Percentiles rank a stretch among this genome's conserved stretches.
These are phyloP conservation scores for Plutella xylostella DNA, from an alignment of 2,888 invertebrate genomes.

Conservation along the genomic window DNA sequence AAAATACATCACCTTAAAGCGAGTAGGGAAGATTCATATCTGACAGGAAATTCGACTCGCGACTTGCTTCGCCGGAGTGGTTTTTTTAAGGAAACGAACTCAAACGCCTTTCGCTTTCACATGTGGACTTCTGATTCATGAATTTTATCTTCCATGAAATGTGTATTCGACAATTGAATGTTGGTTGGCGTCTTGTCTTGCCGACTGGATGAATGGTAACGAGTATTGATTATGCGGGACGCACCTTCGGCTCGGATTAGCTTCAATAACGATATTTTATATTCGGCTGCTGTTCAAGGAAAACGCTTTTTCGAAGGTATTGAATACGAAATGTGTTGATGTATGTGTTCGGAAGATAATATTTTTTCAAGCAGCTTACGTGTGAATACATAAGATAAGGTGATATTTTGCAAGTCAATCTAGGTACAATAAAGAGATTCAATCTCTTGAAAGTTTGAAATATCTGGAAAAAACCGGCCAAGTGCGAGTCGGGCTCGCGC, in stretches of 20 bases:
- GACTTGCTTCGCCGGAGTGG: conserved; percentile 47
- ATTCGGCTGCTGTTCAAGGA: too few relatives aligned
- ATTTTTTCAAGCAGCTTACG: too few relatives aligned
- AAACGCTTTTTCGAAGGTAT: too few relatives aligned
- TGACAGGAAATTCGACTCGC: conserved; percentile 64
- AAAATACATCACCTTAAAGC: conserved; percentile 69
- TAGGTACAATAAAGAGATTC: too few relatives aligned
- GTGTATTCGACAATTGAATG: conserved; percentile 58
- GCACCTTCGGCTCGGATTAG: background rate
- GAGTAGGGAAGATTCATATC: conserved; percentile 69
- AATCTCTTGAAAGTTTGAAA: too few relatives aligned
- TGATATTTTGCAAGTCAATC: too few relatives aligned
- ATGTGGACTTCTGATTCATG: conserved; percentile 66
- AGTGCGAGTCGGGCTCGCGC: too few relatives aligned
- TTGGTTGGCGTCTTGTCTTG: conserved; percentile 45
- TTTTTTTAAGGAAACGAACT: conserved; percentile 56
- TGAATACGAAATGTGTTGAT: too few relatives aligned
- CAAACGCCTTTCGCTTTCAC: conserved; percentile 49
- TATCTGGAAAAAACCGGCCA: too few relatives aligned
- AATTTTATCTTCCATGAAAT: conserved; percentile 66
- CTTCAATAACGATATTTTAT: background rate
- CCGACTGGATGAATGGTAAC: conserved; percentile 39
- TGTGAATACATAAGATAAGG: too few relatives aligned
- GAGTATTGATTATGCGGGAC: conserved; percentile 26
- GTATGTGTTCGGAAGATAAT: too few relatives aligned